These are phyloP conservation scores for Carpatolechia fugitivella DNA, from an alignment of 2,888 invertebrate genomes.

Conservation along the genomic window DNA sequence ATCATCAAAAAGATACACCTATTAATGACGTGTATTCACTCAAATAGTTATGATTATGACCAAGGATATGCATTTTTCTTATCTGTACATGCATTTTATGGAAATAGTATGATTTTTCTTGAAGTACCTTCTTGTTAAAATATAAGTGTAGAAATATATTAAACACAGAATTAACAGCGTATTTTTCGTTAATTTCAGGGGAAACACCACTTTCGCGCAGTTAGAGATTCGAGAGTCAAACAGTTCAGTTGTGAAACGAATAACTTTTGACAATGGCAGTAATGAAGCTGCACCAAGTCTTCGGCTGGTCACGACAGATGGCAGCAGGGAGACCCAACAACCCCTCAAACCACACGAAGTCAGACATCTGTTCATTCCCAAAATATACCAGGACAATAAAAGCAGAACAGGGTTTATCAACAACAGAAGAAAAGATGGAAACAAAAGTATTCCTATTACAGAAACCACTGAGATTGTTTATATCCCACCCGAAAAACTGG, in stretches of 20 bases:
- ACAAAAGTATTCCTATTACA: conserved; percentile 43
- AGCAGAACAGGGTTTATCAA: conserved; percentile 65
- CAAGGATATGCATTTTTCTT: no score
- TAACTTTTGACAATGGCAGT: conserved; percentile 65
- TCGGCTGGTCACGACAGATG: conserved; percentile 60
- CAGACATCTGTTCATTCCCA: conserved; percentile 65
- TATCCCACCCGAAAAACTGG: conserved; percentile 69
- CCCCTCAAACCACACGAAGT: conserved; percentile 70
- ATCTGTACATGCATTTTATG: no score
- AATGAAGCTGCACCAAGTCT: conserved; percentile 55
- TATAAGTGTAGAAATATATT: no score
- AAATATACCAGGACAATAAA: conserved; percentile 59
- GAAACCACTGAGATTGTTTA: conserved; percentile 63
- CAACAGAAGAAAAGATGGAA: conserved; percentile 55
- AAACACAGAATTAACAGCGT: no score
- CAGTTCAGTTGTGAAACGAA: conserved; percentile 59
- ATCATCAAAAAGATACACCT: no score
- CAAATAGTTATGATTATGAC: no score
- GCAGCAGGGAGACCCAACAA: conserved; percentile 58
- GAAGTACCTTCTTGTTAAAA: no score
- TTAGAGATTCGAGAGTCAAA: conserved; percentile 66
- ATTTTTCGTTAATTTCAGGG: conserved; percentile 60
- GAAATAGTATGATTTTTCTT: no score
- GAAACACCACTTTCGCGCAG: conserved; percentile 69
- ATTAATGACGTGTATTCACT: no score